Conservation (phyloP, 2,797 vertebrate species). For the Lophotriccus pileatus region DNA sequence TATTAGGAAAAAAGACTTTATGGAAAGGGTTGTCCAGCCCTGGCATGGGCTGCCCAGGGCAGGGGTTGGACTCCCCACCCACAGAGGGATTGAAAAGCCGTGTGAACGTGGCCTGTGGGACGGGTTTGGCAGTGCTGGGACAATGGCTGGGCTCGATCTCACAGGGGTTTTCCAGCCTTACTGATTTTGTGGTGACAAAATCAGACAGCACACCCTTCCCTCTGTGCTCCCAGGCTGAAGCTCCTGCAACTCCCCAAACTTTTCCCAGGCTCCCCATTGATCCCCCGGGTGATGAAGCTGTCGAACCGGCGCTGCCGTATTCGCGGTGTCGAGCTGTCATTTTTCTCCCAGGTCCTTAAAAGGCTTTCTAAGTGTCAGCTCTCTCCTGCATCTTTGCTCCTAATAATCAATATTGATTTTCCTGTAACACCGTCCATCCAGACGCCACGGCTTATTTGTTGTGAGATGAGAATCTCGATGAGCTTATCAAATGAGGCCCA, state of each 20-base stretch:
- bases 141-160: rapidly evolving
- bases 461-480: constrained; percentile 62
- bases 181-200: rapidly evolving
- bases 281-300: constrained; percentile 61
- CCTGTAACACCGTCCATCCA: constrained; percentile 50
- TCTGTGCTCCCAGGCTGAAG: background rate
- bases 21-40: background rate
- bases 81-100: background rate
- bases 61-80: background rate
- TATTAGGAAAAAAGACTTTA: background rate
- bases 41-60: background rate
- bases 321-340: constrained; percentile 47
- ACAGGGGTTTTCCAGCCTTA: background rate
- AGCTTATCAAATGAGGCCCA: constrained; percentile 53
- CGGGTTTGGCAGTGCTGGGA: background rate
- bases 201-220: rapidly evolving
- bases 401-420: constrained; percentile 77
- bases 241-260: background rate
- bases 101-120: background rate
- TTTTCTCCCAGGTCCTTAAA: constrained; percentile 58
- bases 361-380: constrained; percentile 60
- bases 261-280: constrained; percentile 20
- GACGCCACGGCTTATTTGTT: constrained; percentile 62
- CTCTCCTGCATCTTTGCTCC: constrained; percentile 46
- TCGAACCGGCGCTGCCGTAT: constrained; percentile 11